Evolutionary conservation across 2,888 invertebrate species (phyloP), one percentile per base, ranked within the genome.

Genomic region (Dasysyrphus albostriatus): DNA sequence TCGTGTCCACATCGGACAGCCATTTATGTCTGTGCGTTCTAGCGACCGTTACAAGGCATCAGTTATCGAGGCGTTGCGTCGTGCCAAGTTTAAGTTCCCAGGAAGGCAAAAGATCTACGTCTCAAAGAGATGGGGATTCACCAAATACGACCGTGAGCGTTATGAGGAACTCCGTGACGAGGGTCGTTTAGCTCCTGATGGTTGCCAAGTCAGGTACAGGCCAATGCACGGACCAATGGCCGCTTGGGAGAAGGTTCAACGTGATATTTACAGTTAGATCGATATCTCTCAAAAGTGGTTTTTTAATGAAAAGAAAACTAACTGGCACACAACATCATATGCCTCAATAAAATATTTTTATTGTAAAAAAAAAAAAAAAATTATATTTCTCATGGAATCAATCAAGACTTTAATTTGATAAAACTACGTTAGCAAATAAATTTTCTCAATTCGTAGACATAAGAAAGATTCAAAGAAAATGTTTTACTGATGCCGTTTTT

Each of bases 1-100:
- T n/a, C 96, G 99, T 88, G 99, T 99, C 74, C 96, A 95, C 91
- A 99, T 99, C 92, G 99, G 99, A 29, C 99, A 99, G 93, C 98
- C 98, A 84, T 99, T 99, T 93, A 98, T 99, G 98, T 99, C 98
- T 70, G 98, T 99, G 79, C 96, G 99, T 89, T 98, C 98, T 49
- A 97, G 97, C 89, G 99, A 99, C 93, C 95, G 97, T 90, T 98
- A 98, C 94, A 98, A 98, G 95, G 97, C 97, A 88, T 96, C 98
- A 91, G 99, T 98, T 81, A 96, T 99, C 88, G 99, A 99, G 93
- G 99, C 99, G 93, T 95, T 99, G 89, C 96, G 99, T 93, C 97
- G 99, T 95, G 99, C 99, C 89, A 99, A 99, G 95, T 99, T 99
- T 95, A 99, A 99, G 97, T 99, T 98, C 95, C 99, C 99, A 75